Evolutionary conservation across 2,113 vertebrate genomes (phyloP).

Genomic region (Sula dactylatra): DNA sequence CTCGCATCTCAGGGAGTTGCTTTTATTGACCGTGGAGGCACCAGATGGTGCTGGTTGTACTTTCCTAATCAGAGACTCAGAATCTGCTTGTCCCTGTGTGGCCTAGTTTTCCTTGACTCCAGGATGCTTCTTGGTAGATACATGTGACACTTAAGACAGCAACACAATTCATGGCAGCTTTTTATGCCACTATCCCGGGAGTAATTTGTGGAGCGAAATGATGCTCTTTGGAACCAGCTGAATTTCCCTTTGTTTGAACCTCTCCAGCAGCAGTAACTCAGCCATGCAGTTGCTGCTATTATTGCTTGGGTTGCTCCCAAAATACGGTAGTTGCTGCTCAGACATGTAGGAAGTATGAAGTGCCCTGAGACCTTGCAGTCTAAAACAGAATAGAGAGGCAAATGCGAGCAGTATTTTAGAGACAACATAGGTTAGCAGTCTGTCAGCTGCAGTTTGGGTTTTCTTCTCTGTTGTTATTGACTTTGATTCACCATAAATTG

Average conservation of each 20-base stretch:
- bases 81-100: not conserved
- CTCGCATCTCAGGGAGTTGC: not conserved
- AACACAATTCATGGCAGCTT: not conserved
- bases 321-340: not conserved
- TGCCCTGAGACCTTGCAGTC: not conserved
- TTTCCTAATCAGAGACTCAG: not conserved
- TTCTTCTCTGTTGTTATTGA: not conserved
- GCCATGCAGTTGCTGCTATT: not conserved
- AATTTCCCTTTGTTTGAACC: constrained; percentile 15
- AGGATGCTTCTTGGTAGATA: not conserved
- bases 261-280: not conserved
- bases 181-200: not conserved
- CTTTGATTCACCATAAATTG: not conserved
- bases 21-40: not conserved
- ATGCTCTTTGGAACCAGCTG: not conserved
- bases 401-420: not conserved
- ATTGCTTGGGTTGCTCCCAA: not conserved
- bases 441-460: not conserved
- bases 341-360: not conserved
- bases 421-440: not conserved
- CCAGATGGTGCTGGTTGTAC: constrained; percentile 31
- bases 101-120: not conserved
- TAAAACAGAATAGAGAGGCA: not conserved
- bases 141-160: not conserved
- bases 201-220: not conserved